phyloP scores from a whole-genome alignment of 35 echinoderm and acorn worm genomes.

The Patiria miniata region DNA sequence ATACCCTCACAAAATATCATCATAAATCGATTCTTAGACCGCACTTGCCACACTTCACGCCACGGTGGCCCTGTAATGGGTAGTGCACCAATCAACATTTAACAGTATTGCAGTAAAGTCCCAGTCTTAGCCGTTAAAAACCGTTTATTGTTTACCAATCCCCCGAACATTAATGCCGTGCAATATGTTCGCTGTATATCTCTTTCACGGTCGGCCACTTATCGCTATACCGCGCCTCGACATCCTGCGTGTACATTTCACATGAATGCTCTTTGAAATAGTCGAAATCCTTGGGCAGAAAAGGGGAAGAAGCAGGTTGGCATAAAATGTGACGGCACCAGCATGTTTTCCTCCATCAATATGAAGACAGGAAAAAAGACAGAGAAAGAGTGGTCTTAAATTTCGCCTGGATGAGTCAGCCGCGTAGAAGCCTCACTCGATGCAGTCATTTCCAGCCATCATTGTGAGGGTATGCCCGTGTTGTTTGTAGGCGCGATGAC shows the following conservation, averaged over 20 bases:
- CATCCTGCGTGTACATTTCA: not conserved
- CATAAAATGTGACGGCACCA: constrained; percentile 7
- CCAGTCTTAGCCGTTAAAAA: too few species aligned
- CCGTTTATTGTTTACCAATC: not conserved
- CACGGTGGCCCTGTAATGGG: too few species aligned
- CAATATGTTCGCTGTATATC: not conserved
- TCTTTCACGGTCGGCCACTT: not conserved
- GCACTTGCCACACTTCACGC: too few species aligned
- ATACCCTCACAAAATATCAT: too few species aligned
- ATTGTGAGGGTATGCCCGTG: not conserved
- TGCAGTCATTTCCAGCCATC: not conserved
- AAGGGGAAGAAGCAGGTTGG: too few species aligned
- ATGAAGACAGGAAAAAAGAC: not conserved
- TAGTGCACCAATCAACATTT: too few species aligned
- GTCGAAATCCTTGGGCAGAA: not conserved
- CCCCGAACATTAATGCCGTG: not conserved
- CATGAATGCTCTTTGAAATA: not conserved
- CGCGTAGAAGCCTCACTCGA: not conserved
- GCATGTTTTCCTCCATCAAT: not conserved
- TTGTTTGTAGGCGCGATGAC: not conserved
- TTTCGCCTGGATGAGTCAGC: constrained; percentile 17
- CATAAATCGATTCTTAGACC: too few species aligned
- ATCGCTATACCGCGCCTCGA: not conserved
- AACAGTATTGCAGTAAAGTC: too few species aligned
- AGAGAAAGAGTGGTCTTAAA: not conserved